Evolutionary conservation across 2,113 vertebrate genomes (phyloP), one percentile per base, ranked within the genome.

Genomic region (Chinchilla lanigera): DNA sequence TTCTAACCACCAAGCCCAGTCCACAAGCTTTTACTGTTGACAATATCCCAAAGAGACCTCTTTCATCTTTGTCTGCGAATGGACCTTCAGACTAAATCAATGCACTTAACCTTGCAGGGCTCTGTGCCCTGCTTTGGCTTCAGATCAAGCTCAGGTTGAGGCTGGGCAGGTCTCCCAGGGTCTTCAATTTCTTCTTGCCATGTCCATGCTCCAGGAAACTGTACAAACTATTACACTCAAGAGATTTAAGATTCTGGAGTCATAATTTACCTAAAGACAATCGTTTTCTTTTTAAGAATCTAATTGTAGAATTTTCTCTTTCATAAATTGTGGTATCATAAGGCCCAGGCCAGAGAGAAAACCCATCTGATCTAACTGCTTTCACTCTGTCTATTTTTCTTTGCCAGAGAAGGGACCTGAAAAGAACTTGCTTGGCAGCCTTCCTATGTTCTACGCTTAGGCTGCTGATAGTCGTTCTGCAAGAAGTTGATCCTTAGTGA

Each of bases 141-240:
- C 75, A 54, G 94, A n/a, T 6, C 56, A 93, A 38, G 12, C 30
- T 92, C 90, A 90, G 58, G 63, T 83, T 89, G 90, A 89, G 30
- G 56, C 71, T 82, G 95, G 89, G 47, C 77, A 93, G 73, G 28
- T 91, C 56, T 94, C 14, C 35, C 4, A 85, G 82, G 44, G 41
- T 20, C 35, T 95, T 44, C 52, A 86, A 82, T 89, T 96, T 86
- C 78, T 92, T 95, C 44, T 86, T 95, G 94, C 50, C 82, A 85
- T 69, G 17, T 30, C 3, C 9, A 14, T 69, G 38, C 67, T 69
- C 54, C 73, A 44, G 20, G 47, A 80, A 65, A 89, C 16, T 78
- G 38, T 81, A 67, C 67, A 94, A 26, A 50, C 13, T 65, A 33
- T 93, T 93, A 13, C 26, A 41, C 13, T 93, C 8, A 56, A 86